Conservation (phyloP, 2,797 vertebrate genomes). For the Tinamus major region DNA sequence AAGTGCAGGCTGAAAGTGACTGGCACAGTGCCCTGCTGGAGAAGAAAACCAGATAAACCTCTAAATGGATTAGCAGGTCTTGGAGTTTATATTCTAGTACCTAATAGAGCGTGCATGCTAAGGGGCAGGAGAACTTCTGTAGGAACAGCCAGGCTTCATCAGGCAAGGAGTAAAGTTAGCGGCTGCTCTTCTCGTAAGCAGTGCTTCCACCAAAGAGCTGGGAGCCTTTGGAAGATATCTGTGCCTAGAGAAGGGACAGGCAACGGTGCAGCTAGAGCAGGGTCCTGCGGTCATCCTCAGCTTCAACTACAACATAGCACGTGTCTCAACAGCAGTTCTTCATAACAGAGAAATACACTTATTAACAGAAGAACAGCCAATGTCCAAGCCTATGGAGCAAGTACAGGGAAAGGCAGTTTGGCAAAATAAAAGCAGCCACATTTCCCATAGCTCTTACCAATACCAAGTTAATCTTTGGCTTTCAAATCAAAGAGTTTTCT, state of each 20-base stretch:
- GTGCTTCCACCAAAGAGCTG: background rate
- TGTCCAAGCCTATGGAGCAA: background rate
- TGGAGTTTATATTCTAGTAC: background rate
- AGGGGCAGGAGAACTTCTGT: background rate
- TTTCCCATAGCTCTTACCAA: background rate
- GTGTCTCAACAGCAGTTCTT: background rate
- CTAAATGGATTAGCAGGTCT: accelerated
- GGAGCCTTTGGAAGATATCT: background rate
- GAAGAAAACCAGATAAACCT: background rate
- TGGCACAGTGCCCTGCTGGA: background rate
- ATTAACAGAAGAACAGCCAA: background rate
- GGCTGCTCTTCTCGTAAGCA: background rate
- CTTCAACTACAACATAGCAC: background rate
- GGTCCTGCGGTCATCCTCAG: accelerated
- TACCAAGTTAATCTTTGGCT: background rate
- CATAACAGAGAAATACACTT: accelerated
- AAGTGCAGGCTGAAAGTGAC: background rate
- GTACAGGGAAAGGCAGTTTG: background rate
- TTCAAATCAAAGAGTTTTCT: background rate
- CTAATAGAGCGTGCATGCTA: accelerated
- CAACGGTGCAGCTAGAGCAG: background rate
- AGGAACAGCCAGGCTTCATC: background rate
- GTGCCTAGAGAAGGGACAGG: background rate
- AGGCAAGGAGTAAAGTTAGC: background rate
- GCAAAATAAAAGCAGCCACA: background rate